Conservation (phyloP, 2,113 vertebrate species). For the Turnix velox region DNA sequence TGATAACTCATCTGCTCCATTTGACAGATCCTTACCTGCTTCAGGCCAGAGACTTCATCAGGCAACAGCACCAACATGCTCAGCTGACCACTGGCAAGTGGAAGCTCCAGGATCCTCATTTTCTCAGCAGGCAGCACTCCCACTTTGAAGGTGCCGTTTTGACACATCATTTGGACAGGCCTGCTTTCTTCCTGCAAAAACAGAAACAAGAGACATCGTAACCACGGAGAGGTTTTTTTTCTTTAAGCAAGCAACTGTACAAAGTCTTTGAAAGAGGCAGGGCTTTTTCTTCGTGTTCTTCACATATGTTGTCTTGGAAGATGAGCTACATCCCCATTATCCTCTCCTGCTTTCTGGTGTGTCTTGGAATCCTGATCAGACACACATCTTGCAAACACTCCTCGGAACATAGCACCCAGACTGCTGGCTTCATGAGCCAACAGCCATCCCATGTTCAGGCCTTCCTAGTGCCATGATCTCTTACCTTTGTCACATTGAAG, state of each 20-base stretch:
- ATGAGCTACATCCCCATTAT: neutral
- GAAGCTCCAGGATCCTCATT: neutral
- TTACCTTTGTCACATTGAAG: constrained; percentile 33
- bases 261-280: neutral
- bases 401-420: neutral
- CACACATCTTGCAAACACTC: neutral
- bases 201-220: neutral
- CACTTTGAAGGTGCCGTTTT: neutral
- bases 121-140: neutral
- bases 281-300: neutral
- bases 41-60: neutral
- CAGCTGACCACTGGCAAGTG: neutral
- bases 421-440: neutral
- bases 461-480: neutral
- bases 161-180: neutral
- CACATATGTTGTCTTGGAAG: neutral
- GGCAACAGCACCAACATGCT: constrained; percentile 1
- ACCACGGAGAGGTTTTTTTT: neutral
- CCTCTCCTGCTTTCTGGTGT: neutral
- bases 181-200: neutral
- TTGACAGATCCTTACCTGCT: neutral
- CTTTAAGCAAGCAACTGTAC: neutral
- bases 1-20: neutral
- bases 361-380: neutral
- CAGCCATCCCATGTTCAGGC: rapidly evolving